Evolutionary conservation across 2,888 invertebrate species (phyloP), one percentile per base, ranked within the genome.

Genomic region (Aromia moschata): DNA sequence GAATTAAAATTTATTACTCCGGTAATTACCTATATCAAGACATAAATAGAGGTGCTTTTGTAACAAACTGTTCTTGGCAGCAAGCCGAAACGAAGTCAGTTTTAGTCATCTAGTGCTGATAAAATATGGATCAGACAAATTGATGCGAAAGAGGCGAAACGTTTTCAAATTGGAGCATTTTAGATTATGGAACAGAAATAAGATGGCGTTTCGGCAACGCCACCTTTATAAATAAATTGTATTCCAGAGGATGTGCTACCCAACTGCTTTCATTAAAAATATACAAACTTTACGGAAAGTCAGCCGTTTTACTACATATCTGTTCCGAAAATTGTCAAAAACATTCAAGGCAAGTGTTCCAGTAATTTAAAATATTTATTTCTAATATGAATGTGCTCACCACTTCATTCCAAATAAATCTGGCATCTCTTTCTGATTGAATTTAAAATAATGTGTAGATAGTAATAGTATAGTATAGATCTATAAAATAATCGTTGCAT

Each of bases 61-160:
- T n/a, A n/a, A n/a, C n/a, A n/a, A n/a, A n/a, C n/a, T n/a, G n/a
- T 11, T 37, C 3, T 38, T 56, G 43, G 36, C 43, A 51, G 49
- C 56, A 51, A 56, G 43, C 51, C 36, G 51, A 36, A 14, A 33
- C 38, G 10, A 11, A 18, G 12, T 18, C 10, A 33, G 25, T 25
- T n/a, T 17, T 40, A 12, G 46, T n/a, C 45, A 56, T 25, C 40
- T 30, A 40, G 56, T 18, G 11, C 51, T 38, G 18, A 56, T 56
- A 56, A 56, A 56, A 56, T 56, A 56, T 56, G 56, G 37, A 56
- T 41, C 33, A 44, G 56, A 56, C 56, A 56, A 56, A 56, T 49
- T 56, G 56, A 51, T 41, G 49, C 56, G 40, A 43, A 56, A 56
- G 56, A 33, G 51, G 41, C 41, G 25, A 49, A 56, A 51, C 56